Conservation (phyloP, 2,797 vertebrate genomes). For the Macroramphosus scolopax region DNA sequence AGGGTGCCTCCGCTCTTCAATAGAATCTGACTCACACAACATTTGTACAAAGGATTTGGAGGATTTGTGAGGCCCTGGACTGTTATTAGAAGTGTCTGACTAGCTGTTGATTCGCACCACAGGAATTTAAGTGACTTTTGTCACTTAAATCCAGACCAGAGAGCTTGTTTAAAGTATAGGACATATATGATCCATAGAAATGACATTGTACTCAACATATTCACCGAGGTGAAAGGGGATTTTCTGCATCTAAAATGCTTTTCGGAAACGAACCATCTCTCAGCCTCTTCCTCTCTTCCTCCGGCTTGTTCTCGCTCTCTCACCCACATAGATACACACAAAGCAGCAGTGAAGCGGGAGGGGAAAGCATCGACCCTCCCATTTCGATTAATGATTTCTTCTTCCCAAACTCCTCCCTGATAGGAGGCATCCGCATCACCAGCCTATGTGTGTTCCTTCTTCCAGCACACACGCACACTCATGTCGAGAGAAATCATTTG, state of each 20-base stretch:
- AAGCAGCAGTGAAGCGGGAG: slow-evolving; percentile 13
- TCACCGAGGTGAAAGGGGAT: too few species aligned
- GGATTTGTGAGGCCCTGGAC: slow-evolving; percentile 45
- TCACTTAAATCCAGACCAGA: too few species aligned
- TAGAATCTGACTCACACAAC: slow-evolving; percentile 57
- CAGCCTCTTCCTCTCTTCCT: neutral
- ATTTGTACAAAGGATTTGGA: slow-evolving; percentile 50
- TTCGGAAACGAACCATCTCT: neutral
- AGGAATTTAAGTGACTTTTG: too few species aligned
- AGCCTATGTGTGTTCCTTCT: too few species aligned
- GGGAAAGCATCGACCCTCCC: slow-evolving; percentile 10
- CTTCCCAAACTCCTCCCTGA: slow-evolving; percentile 35
- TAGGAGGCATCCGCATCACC: too few species aligned
- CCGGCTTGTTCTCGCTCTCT: neutral
- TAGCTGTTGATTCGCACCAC: neutral
- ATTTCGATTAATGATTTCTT: slow-evolving; percentile 30
- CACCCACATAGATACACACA: slow-evolving; percentile 16
- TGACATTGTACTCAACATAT: too few species aligned
- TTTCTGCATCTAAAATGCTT: slow-evolving; percentile 7
- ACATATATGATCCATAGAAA: too few species aligned
- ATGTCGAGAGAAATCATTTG: slow-evolving; percentile 16
- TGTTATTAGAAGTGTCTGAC: slow-evolving; percentile 44
- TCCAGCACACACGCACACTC: slow-evolving; percentile 8
- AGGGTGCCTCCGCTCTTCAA: too few species aligned
- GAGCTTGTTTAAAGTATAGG: slow-evolving; percentile 1